phyloP scores from a whole-genome alignment of 2,888 invertebrate species.

The Tipula lateralis region DNA sequence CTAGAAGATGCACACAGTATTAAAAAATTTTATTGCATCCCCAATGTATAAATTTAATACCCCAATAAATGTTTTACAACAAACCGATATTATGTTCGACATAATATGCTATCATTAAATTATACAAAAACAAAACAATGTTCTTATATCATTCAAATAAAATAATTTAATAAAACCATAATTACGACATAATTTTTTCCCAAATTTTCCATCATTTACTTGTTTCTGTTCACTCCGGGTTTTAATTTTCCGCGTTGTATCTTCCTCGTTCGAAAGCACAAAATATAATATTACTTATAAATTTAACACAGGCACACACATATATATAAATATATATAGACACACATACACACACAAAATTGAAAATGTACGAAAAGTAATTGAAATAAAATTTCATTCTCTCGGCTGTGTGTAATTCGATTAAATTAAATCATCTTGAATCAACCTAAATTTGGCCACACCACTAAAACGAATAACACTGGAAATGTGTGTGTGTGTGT shows the following conservation, averaged over 20 bases:
- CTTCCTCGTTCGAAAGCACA: not conserved
- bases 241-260: not conserved
- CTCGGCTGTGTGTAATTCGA: not conserved
- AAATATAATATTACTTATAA: not conserved
- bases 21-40: too few species aligned
- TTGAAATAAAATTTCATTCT: slow-evolving; percentile 13
- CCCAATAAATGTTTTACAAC: not conserved
- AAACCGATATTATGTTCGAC: not conserved
- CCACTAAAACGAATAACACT: not conserved
- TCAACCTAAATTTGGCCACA: not conserved
- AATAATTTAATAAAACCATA: not conserved
- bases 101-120: not conserved
- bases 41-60: not conserved
- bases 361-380: not conserved
- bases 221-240: not conserved
- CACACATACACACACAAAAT: not conserved
- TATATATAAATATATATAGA: too few species aligned
- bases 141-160: not conserved
- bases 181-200: not conserved
- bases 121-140: not conserved
- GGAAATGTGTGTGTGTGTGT: not conserved
- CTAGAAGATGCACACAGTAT: too few species aligned
- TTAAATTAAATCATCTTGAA: slow-evolving; percentile 19
- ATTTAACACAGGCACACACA: not conserved
- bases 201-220: not conserved